Evolutionary conservation across 1,140 invertebrate species (phyloP), one percentile per base, ranked within the genome.

Genomic region (Cephus cinctus): DNA sequence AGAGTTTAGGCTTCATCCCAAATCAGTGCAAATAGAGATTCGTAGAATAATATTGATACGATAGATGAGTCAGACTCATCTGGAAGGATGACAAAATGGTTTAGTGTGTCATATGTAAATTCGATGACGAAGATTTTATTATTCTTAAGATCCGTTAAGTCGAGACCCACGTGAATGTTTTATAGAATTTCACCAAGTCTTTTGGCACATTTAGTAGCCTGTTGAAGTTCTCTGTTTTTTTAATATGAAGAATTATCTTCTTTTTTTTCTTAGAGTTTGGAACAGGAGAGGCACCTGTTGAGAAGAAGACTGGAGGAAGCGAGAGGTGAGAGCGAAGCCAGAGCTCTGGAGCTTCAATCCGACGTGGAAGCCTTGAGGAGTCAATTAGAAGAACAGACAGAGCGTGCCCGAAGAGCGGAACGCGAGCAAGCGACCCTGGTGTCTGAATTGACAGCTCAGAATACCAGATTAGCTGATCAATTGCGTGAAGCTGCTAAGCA

Each of bases 251-350:
- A 8, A n/a, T 27, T 8, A 27, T 27, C 14, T 45, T 32, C 56
- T 43, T 41, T 23, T 50, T 45, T 65, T 54, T 73, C 80, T 12
- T 79, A 98, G 94, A 84, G 87, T 66, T 81, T 97, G 69, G 92
- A 96, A 76, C 94, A 97, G 77, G 93, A 97, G 73, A 89, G 93
- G 57, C 90, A 97, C 72, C 80, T 89, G 8, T 78, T 97, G 6
- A 80, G 89, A 34, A 81, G 93, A 23, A 89, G 90, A 63, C 73
- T 97, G 56, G 87, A 92, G 43, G 86, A 89, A 9, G 83, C 86
- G 8, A 87, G 92, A 70, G 86, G 89, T 11, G 94, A 98, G 71
- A 93, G 90, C 67, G 94, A 97, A 56, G 86, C 89, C n/a, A 81
- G 87, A 42, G 79, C 94, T 8, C 71, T 88, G 51, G 94, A 96